phyloP scores from a whole-genome alignment of 2,113 vertebrate genomes.

The Callithrix jacchus region DNA sequence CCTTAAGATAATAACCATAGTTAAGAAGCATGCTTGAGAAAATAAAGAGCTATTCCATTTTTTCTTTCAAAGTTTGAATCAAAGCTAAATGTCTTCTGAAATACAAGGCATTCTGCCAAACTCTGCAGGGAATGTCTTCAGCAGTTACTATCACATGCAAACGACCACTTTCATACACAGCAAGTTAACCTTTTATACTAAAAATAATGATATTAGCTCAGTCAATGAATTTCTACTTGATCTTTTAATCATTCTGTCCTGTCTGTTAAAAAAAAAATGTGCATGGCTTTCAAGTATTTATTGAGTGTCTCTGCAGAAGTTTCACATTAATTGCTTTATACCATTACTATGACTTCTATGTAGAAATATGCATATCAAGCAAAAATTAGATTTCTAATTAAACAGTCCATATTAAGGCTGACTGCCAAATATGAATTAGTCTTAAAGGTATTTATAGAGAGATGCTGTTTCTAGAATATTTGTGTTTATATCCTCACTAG shows the following conservation, averaged over 20 bases:
- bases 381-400: constrained; percentile 35
- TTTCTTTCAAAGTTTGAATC: constrained; percentile 24
- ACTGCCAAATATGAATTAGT: constrained; percentile 35
- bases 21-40: neutral
- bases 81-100: constrained; percentile 53
- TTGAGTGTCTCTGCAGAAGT: neutral
- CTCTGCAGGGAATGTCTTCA: neutral
- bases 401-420: neutral
- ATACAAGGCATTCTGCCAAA: neutral
- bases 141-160: constrained; percentile 5
- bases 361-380: neutral
- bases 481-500: neutral
- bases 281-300: constrained; percentile 2
- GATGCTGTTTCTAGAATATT: constrained; percentile 5
- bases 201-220: constrained; percentile 60
- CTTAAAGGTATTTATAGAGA: neutral
- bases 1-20: neutral
- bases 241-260: constrained; percentile 41
- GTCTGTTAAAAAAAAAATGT: neutral
- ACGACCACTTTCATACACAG: constrained; percentile 10
- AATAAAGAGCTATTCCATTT: neutral
- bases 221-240: neutral
- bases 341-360: neutral
- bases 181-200: neutral
- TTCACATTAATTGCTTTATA: constrained; percentile 41